Conservation (phyloP, 2,888 invertebrate species). For the Deroplatys truncata region DNA sequence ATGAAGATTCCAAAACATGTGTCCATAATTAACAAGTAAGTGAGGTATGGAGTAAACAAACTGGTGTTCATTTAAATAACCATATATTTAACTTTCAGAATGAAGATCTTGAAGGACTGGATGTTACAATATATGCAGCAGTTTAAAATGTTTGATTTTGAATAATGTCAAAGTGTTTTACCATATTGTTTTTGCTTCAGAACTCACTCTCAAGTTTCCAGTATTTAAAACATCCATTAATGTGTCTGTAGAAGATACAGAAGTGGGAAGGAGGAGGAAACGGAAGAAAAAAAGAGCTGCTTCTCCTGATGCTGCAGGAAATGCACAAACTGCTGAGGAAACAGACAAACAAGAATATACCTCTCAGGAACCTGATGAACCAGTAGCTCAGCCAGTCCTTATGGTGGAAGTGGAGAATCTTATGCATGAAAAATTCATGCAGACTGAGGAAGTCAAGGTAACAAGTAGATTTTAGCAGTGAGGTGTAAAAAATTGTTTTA, state of each 20-base stretch:
- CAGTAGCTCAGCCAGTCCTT: conserved; percentile 55
- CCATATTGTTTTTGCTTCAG: conserved; percentile 42
- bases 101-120: neutral
- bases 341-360: conserved; percentile 31
- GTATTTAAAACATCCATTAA: conserved; percentile 77
- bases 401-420: conserved; percentile 96
- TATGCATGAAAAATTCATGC: conserved; percentile 79
- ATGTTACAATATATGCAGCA: neutral
- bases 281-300: conserved; percentile 31
- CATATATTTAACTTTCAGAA: neutral
- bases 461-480: neutral
- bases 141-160: neutral
- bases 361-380: conserved; percentile 14
- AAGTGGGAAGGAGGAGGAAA: conserved; percentile 28
- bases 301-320: conserved; percentile 9
- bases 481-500: neutral
- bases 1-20: no score
- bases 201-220: conserved; percentile 79
- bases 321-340: conserved; percentile 21
- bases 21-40: no score
- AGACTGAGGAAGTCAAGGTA: conserved; percentile 91
- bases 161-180: neutral
- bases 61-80: neutral
- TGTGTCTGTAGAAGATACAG: conserved; percentile 70
- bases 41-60: no score